Evolutionary conservation across 2,888 invertebrate species (phyloP), one percentile per base, ranked within the genome.

Genomic region (Eulithis prunata): DNA sequence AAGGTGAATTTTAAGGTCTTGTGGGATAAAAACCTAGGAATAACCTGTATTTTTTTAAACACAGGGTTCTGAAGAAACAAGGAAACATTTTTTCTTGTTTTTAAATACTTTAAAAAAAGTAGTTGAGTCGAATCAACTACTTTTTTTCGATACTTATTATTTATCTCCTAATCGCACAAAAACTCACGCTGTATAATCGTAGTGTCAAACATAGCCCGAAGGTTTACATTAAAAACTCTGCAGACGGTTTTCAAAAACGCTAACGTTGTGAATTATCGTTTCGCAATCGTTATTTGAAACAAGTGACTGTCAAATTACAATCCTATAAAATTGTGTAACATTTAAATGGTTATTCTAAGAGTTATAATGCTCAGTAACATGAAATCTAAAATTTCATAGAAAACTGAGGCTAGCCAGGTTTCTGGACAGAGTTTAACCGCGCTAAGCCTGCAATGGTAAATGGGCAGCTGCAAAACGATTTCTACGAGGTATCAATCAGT

Each of bases 221-320:
- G 36, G 12, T 58, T 51, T 49, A 10, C 14, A 49, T 32, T 21
- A 43, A 45, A 52, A 52, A 45, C 43, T 45, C 14, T 47, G 3
- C 8, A 21, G 21, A 49, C 49, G 21, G 36, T 45, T 53, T 21
- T 41, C 14, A 21, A 32, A 56, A 64, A 45, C 55, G 49, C 47
- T 59, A 46, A 41, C 57, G 51, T 67, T 69, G 64, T 64, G 60
- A 64, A 71, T 41, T 21, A 59, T 57, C 43, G 65, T 69, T 70
- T 66, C 65, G 65, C 67, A 70, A 70, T 66, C 53, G 64, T 68
- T 67, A 72, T 70, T 70, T 67, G 66, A 70, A 69, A 67, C 70
- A 66, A 71, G 68, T 57, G 66, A 70, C 70, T 72, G 69, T 64
- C 70, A 66, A 70, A 69, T 69, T 69, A 66, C 70, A 68, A 57